Conservation (phyloP, 2,797 vertebrate genomes). For the Rhabdomys pumilio region DNA sequence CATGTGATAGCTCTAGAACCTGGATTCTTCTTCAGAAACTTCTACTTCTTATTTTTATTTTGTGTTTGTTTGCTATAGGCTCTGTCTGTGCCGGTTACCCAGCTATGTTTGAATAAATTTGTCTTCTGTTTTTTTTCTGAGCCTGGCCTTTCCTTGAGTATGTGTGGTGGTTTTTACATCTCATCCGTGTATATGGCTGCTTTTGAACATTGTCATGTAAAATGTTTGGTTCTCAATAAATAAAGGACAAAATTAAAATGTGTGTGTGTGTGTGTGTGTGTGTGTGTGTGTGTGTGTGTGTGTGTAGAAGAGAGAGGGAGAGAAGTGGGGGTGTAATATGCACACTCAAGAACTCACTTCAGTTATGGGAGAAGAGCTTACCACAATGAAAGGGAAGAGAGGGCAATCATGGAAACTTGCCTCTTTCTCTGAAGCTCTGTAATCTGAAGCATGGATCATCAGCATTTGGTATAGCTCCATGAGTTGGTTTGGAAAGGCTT, state of each 20-base stretch:
- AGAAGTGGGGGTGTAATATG: background rate
- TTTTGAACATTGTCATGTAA: background rate
- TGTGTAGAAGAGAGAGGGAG: background rate
- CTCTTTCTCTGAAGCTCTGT: background rate
- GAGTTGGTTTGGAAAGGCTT: background rate
- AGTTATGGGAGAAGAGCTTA: background rate
- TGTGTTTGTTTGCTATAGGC: background rate
- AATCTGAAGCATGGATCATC: background rate
- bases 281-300: constrained; percentile 22
- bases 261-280: background rate
- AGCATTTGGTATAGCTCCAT: background rate
- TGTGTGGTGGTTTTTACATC: background rate
- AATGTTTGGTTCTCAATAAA: background rate
- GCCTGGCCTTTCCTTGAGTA: background rate
- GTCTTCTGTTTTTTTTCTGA: background rate
- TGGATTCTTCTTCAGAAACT: background rate
- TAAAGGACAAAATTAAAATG: background rate
- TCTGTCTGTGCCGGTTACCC: background rate
- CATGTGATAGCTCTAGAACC: background rate
- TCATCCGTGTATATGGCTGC: background rate
- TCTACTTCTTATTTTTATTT: background rate
- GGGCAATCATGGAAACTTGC: too few relatives aligned
- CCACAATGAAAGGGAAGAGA: background rate
- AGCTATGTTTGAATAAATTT: background rate
- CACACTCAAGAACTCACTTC: background rate